Conservation (phyloP, 2,888 invertebrate genomes). For the Ormyrus thymus region DNA sequence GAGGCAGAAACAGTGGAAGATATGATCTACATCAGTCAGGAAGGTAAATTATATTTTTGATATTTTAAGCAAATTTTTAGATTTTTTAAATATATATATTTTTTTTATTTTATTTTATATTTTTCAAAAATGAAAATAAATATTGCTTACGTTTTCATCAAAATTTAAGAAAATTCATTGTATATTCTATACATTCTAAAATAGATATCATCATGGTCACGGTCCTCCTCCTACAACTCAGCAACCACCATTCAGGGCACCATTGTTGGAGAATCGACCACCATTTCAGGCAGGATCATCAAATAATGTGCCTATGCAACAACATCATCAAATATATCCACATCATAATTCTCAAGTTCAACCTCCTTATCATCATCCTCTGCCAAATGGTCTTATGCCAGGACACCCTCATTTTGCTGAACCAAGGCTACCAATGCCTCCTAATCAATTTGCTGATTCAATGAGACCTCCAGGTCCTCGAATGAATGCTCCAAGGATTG, state of each 20-base stretch:
- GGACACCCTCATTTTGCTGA: slow-evolving; percentile 66
- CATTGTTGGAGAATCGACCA: slow-evolving; percentile 65
- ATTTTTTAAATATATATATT: not conserved
- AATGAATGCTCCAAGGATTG: slow-evolving; percentile 62
- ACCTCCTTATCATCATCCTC: slow-evolving; percentile 62
- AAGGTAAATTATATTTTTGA: slow-evolving; percentile 56
- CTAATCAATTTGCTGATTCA: slow-evolving; percentile 64
- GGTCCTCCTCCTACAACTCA: slow-evolving; percentile 27
- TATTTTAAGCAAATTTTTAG: not conserved
- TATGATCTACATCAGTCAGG: slow-evolving; percentile 62
- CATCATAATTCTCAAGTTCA: slow-evolving; percentile 60
- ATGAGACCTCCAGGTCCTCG: slow-evolving; percentile 62
- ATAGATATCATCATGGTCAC: slow-evolving; percentile 46
- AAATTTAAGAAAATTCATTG: too few relatives aligned
- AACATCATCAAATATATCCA: slow-evolving; percentile 62
- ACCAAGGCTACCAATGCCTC: slow-evolving; percentile 39
- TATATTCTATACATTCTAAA: slow-evolving; percentile 13
- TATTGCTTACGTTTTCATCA: too few relatives aligned
- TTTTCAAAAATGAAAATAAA: too few relatives aligned
- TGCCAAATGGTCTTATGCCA: slow-evolving; percentile 61
- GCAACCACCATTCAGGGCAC: slow-evolving; percentile 60
- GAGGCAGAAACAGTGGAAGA: slow-evolving; percentile 61
- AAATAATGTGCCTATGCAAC: slow-evolving; percentile 50
- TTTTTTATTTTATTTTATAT: too few relatives aligned
- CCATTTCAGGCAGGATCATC: slow-evolving; percentile 61